Evolutionary conservation across 2,888 invertebrate species (phyloP), one percentile per base, ranked within the genome.

Genomic region (Aleiodes leptofemur): DNA sequence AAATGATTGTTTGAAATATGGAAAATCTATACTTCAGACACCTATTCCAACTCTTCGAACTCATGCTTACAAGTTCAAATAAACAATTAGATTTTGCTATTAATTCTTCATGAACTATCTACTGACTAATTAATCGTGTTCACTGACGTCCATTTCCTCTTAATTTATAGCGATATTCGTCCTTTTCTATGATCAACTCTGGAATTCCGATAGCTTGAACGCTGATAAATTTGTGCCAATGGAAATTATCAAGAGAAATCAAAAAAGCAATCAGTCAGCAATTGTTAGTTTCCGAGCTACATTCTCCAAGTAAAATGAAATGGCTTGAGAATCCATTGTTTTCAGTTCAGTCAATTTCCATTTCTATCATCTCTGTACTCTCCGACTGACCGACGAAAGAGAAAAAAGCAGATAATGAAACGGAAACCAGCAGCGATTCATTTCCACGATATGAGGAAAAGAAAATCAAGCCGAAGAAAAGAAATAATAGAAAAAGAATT

Each of bases 271-370:
- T 57, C 29, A 31, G 31, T 57, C 51, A 23, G 9, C 13, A 29
- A 4, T 14, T 51, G 9, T 57, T 14, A 57, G 43, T 43, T 57
- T 23, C 29, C 13, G 57, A 29, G 31, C 57, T 31, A 9, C 29
- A 13, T 31, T 29, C 31, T 31, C 29, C 29, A 7, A 57, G 29
- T 57, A 57, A 23, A 57, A 8, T 57, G 31, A 57, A 31, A 57
- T 23, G 31, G 31, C 57, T 23, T 57, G 57, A 11, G 57, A 13
- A 29, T 29, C 23, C 57, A 57, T 57, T 57, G 57, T 57, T 57
- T 31, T 57, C 57, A 57, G 23, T n/a, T 13, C 57, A 16, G 29
- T 31, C 31, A 57, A 57, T 57, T 57, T 57, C 57, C 57, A 57
- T 57, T 57, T 31, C 31, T 9, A 43, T 5, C 3, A 8, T 13